A percentile compares a stretch with the other conserved stretches of the same genome.
Evolutionary conservation across 2,113 vertebrate genomes (phyloP).

Genomic region (Riparia riparia): DNA sequence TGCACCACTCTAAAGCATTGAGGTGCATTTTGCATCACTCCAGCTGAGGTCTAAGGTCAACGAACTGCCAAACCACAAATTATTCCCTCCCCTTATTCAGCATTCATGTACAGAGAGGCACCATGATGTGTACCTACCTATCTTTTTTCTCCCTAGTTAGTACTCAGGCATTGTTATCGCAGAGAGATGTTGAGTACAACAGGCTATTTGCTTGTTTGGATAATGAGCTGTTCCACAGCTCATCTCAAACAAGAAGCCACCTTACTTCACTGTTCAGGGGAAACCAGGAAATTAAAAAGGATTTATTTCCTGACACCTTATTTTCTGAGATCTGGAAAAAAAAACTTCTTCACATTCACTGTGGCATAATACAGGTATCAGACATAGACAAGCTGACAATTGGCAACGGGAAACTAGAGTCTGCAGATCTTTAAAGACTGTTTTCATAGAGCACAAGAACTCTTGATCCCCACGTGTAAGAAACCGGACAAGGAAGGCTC

Average conservation of each 20-base stretch:
- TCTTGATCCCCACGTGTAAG: not conserved
- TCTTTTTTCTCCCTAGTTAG: not conserved
- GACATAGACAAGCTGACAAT: not conserved
- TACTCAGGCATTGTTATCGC: not conserved
- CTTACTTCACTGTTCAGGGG: fast-evolving
- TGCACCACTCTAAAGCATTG: not conserved
- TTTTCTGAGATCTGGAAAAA: not conserved
- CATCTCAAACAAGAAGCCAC: not conserved
- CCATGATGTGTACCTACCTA: not conserved
- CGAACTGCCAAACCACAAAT: not conserved
- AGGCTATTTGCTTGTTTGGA: not conserved
- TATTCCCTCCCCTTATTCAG: not conserved
- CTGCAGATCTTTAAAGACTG: not conserved
- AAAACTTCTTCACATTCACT: not conserved
- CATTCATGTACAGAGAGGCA: not conserved
- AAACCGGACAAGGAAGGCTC: not conserved
- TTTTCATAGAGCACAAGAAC: not conserved
- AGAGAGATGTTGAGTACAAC: not conserved
- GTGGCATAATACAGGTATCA: not conserved
- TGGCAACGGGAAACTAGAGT: not conserved
- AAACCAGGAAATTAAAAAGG: not conserved
- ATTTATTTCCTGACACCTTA: not conserved
- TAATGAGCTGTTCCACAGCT: not conserved
- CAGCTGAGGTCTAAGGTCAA: not conserved
- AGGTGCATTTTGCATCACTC: not conserved